These are phyloP conservation scores for Elephas maximus DNA, from an alignment of 2,113 vertebrate species.

Conservation along the genomic window DNA sequence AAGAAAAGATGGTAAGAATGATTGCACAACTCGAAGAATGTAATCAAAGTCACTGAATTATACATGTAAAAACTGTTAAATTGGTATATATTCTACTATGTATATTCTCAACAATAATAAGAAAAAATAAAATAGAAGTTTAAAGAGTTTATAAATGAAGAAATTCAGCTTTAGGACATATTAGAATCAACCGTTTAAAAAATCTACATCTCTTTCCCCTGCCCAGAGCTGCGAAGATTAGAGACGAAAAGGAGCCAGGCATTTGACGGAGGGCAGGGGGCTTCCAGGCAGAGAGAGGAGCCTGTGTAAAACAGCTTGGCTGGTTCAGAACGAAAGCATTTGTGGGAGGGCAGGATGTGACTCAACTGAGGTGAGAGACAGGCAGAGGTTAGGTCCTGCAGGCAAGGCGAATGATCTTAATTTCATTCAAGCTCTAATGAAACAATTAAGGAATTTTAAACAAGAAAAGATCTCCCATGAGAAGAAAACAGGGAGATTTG, in stretches of 20 bases:
- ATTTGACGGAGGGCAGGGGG: neutral
- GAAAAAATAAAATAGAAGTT: neutral
- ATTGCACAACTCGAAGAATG: no score
- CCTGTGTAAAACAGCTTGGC: no score
- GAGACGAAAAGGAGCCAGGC: neutral
- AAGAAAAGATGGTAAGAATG: no score
- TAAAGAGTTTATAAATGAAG: conserved; percentile 19
- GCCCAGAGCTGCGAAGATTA: neutral
- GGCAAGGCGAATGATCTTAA: neutral
- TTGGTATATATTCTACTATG: no score
- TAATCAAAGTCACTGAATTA: no score
- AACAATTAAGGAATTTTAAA: neutral
- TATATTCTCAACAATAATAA: no score
- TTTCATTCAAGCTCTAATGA: neutral
- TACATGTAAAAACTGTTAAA: no score
- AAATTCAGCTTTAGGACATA: neutral
- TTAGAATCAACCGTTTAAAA: neutral
- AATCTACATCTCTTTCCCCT: neutral
- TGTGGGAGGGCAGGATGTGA: accelerated
- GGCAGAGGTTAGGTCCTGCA: neutral
- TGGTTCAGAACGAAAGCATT: neutral
- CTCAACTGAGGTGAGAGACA: neutral
- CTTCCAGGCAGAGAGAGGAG: neutral
- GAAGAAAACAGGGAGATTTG: neutral
- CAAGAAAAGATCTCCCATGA: neutral